phyloP scores from a whole-genome alignment of 2,888 invertebrate genomes.

The Selenia dentaria region DNA sequence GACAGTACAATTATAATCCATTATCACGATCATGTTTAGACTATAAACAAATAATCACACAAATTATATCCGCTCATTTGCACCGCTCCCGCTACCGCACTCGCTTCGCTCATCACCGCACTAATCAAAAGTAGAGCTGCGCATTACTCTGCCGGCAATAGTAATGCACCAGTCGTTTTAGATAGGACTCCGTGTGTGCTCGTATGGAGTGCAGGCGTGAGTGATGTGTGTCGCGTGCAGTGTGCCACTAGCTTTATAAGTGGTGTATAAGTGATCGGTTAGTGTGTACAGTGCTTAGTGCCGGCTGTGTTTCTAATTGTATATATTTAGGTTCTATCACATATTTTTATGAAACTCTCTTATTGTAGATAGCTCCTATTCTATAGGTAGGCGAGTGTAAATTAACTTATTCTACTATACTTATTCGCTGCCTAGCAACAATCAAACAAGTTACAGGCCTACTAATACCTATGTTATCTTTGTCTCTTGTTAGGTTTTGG shows the following conservation, averaged over 20 bases:
- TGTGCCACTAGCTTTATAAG: slow-evolving; percentile 16
- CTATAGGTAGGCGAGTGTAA: no score
- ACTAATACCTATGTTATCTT: no score
- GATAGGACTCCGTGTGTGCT: slow-evolving; percentile 71
- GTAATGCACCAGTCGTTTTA: slow-evolving; percentile 67
- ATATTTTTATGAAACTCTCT: no score
- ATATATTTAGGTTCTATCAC: background rate
- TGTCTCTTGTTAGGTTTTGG: no score
- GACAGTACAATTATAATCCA: no score
- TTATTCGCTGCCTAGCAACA: no score
- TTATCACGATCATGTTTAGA: no score
- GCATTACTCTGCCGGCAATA: slow-evolving; percentile 55
- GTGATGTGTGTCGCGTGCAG: slow-evolving; percentile 37
- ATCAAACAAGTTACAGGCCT: no score
- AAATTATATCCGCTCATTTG: background rate
- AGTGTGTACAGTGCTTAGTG: slow-evolving; percentile 24
- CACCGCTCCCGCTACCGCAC: slow-evolving; percentile 23
- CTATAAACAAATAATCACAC: no score
- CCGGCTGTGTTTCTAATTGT: background rate
- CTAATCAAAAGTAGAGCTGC: slow-evolving; percentile 52
- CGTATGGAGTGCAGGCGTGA: slow-evolving; percentile 64
- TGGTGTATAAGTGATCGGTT: slow-evolving; percentile 28
- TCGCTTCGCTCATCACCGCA: slow-evolving; percentile 52
- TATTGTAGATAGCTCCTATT: no score
- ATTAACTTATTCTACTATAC: no score